These are phyloP conservation scores for Orchesella flavescens DNA, from an alignment of 2,888 invertebrate genomes.

Conservation along the genomic window DNA sequence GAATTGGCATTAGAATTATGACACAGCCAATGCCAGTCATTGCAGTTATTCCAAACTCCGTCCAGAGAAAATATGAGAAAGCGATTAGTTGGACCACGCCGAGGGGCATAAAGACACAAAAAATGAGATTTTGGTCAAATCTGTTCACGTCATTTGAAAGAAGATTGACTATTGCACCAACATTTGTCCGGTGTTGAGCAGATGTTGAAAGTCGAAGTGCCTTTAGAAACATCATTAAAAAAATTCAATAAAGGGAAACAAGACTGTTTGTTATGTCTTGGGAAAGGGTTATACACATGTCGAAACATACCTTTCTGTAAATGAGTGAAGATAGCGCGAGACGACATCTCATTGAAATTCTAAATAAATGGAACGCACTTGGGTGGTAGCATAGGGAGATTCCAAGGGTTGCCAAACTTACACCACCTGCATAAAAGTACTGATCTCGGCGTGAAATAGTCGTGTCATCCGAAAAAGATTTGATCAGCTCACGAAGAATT, in stretches of 20 bases:
- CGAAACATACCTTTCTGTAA: slow-evolving; percentile 88
- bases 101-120: slow-evolving; percentile 92
- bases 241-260: background rate
- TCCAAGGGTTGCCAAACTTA: slow-evolving; percentile 76
- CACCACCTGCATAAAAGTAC: slow-evolving; percentile 66
- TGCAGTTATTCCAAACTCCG: slow-evolving; percentile 81
- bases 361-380: slow-evolving; percentile 87
- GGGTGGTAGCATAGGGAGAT: slow-evolving; percentile 88
- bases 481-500: slow-evolving; percentile 4
- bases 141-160: slow-evolving; percentile 95
- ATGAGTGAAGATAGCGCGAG: slow-evolving; percentile 87
- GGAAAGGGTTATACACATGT: no score
- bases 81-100: slow-evolving; percentile 88
- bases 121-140: slow-evolving; percentile 91
- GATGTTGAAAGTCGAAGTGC: slow-evolving; percentile 84
- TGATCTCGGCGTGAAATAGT: slow-evolving; percentile 40
- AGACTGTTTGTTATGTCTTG: no score
- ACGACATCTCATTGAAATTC: slow-evolving; percentile 88
- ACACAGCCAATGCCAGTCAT: slow-evolving; percentile 87
- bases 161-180: slow-evolving; percentile 94
- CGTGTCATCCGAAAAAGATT: slow-evolving; percentile 28
- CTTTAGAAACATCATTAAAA: slow-evolving; percentile 73
- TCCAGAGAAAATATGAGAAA: slow-evolving; percentile 86
- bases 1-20: slow-evolving; percentile 86
- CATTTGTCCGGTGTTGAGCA: slow-evolving; percentile 88